Base-by-base conservation (phyloP, 1,140 invertebrate species). In the Parasteatoda tepidariorum region DNA sequence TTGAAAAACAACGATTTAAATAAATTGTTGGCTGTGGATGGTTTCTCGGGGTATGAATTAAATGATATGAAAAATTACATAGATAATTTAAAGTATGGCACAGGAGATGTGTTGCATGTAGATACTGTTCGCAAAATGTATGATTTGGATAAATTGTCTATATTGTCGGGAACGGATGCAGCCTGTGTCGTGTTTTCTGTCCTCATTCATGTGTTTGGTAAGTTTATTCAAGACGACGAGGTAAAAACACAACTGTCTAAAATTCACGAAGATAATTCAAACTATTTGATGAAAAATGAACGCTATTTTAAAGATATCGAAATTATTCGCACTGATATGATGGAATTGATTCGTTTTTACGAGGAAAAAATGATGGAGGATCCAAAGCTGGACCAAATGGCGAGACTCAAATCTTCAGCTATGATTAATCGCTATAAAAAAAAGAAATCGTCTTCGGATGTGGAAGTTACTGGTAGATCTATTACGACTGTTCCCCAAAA, bases 21-120 rank as follows among this genome's bases (percentile, higher is more conserved):
- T 33, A 33, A 33, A 22, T 74, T 74, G 24, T 13, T 74, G 0
- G 55, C 9, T 26, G 31, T 74, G 2, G 71, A 74, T 74, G 71
- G 71, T 33, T 74, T 74, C 59, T 34, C 11, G 34, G 71, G 71
- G 22, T 74, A 59, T 61, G 9, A 3, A 22, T 38, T 38, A 22
- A 34, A 11, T 22, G 71, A 74, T 61, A 33, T 74, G 3, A 74
- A 57, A 34, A 59, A 74, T 74, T 74, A 74, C n/a, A 15, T 74
- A n/a, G 55, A 74, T 33, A 57, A 74, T 59, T 59, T 74, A 26
- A 74, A 61, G 26, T 54, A 28, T 26, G 7, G n/a, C 9, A 24
- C 7, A 31, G 54, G 26, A 33, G 30, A 59, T 6, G 22, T 15
- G n/a, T 18, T 1, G 2, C 55, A 74, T 59, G 15, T 24, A 2